Base-by-base conservation (phyloP, 2,888 invertebrate genomes). In the Drosophila nr. perissopoda region DNA sequence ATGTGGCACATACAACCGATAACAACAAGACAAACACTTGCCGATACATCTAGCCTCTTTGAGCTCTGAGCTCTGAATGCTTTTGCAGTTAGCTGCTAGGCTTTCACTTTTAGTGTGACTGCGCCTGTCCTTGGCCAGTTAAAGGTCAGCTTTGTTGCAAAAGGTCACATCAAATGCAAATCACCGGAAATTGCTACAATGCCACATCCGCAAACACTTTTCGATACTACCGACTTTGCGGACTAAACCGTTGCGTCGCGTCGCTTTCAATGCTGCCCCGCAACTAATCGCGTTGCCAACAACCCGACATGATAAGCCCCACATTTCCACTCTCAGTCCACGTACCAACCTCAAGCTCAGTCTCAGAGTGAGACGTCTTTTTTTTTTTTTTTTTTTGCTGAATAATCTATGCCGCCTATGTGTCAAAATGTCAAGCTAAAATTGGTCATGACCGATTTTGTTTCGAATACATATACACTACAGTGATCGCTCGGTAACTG, bases 341-440 rank as follows among this genome's bases (percentile, higher is more conserved):
- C 52, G 13, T 38, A 51, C 21, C 53, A 34, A 21, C 38, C 29
- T n/a, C 4, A 40, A 8, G 8, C 16, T 42, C 34, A 29, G 49
- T 51, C 58, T 68, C n/a, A 13, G 31, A 16, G 8, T 21, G 4
- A 16, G 40, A 31, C 42, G 70, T 70, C 40, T 51, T 16, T 58
- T 27, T 49, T 42, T 36, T 16, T 0, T n/a, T 6, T 36, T 42
- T 21, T n/a, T 46, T 40, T 46, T 25, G 46, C 25, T 31, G 51
- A 34, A 36, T 48, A 52, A 60, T 71, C 69, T 61, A 33, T 70
- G 74, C 70, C 52, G 73, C 64, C 49, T 56, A n/a, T 80, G 78
- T 72, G 89, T 90, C 90, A 83, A 83, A 88, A 79, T 85, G 90
- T 82, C 80, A 73, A 76, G 64, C 51, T 73, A 62, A 74, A 84